Conservation (phyloP, 2,113 vertebrate genomes). For the Oreocharis arfaki region DNA sequence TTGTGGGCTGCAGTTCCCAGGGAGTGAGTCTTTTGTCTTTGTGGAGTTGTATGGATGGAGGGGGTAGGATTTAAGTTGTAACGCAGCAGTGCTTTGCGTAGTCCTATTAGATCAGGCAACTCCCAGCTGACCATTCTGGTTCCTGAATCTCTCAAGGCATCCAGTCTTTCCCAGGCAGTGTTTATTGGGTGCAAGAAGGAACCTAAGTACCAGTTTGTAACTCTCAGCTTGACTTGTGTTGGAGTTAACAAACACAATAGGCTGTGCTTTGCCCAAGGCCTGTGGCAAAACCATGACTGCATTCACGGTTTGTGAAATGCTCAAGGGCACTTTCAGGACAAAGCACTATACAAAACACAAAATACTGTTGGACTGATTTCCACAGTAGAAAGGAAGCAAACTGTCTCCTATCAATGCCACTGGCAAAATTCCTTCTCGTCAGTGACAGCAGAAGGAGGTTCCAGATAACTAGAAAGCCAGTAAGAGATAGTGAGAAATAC, state of each 20-base stretch:
- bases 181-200: neutral
- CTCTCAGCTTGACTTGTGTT: neutral
- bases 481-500: neutral
- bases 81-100: neutral
- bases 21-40: neutral
- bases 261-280: neutral
- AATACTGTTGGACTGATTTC: neutral
- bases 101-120: neutral
- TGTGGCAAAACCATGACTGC: neutral
- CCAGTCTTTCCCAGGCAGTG: neutral
- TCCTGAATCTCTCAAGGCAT: neutral
- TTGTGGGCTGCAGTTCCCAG: neutral
- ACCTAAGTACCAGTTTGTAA: neutral
- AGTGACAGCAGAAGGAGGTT: neutral
- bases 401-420: neutral
- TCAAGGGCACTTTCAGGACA: neutral
- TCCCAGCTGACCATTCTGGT: neutral
- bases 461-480: neutral
- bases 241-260: neutral
- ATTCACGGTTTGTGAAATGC: neutral
- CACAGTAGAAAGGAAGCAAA: neutral
- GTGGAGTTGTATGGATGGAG: neutral
- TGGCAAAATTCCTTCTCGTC: neutral
- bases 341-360: neutral
- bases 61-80: neutral